Evolutionary conservation across 2,797 vertebrate species (phyloP), one percentile per base, ranked within the genome.

Genomic region (Helicolenus hilgendorfi): DNA sequence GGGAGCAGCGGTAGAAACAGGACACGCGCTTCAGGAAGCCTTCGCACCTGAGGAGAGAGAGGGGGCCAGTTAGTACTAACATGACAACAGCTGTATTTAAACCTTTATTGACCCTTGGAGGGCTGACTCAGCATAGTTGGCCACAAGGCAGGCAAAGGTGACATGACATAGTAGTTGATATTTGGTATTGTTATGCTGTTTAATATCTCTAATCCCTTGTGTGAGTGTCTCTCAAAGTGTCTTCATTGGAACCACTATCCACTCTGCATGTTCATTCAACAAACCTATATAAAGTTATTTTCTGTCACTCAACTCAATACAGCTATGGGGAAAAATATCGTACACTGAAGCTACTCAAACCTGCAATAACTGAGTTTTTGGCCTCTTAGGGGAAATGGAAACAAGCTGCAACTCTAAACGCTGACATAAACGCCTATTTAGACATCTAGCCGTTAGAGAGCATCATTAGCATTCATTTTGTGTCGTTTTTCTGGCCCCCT

Each of bases 1-100:
- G 98, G 76, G 98, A 98, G 90, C 98, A 98, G 80, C 94, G 97
- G 86, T 98, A 96, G 79, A 98, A 97, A 71, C 95, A 97, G 0
- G 97, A 94, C 53, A 98, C 95, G 0, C 96, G 96, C 94, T 93
- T 97, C 91, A 98, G 95, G 81, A 98, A 98, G 11, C 94, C 87
- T 71, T 98, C 92, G 58, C 98, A 98, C 91, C 98, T 98, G 87
- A 27, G 41, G 27, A 65, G 36, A 77, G 68, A 77, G 49, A 33
- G 27, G 29, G 41, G 27, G 33, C 2, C 4, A 4, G 62, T 68
- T 70, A 83, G 60, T 5, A 15, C 6, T 8, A 20, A 72, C 41
- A 29, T 75, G 64, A 65, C 7, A 27, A 69, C 60, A 11, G 31
- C 41, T 29, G 38, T 20, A 59, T 77, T 75, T 45, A 68, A 55